Evolutionary conservation across 2,797 vertebrate genomes (phyloP).

Genomic region (Silurus lanzhouensis): DNA sequence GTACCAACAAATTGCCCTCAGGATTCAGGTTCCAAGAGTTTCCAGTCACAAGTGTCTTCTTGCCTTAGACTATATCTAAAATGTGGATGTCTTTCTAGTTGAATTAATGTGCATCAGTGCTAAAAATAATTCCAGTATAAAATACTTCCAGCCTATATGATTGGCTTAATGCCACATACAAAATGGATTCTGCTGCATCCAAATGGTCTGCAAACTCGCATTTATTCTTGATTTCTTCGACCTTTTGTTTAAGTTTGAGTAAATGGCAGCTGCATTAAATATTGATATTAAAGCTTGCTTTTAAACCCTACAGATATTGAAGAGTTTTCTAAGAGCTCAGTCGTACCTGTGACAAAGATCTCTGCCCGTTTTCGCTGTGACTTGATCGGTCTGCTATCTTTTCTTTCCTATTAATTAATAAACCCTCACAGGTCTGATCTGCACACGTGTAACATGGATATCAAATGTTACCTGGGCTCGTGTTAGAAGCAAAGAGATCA

Average conservation of each 20-base stretch:
- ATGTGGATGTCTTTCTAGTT: background rate
- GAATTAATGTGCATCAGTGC: background rate
- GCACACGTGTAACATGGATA: background rate
- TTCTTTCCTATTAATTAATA: slow-evolving; percentile 5
- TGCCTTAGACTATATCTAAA: background rate
- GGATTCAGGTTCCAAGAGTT: background rate
- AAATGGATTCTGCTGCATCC: slow-evolving; percentile 12
- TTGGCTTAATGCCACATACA: background rate
- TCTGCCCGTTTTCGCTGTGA: background rate
- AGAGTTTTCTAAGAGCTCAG: background rate
- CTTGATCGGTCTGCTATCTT: background rate
- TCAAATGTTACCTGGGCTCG: background rate
- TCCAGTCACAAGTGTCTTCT: background rate
- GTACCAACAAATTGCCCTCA: no score
- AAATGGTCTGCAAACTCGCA: background rate
- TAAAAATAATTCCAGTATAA: slow-evolving; percentile 3
- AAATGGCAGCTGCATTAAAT: slow-evolving; percentile 32
- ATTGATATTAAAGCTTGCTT: slow-evolving; percentile 4
- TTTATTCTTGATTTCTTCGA: background rate
- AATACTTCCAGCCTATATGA: background rate
- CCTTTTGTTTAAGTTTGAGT: slow-evolving; percentile 14
- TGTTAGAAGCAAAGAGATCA: background rate
- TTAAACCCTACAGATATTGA: slow-evolving; percentile 12
- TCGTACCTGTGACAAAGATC: background rate
- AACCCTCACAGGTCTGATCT: background rate